Evolutionary conservation across 2,797 vertebrate species (phyloP).

Genomic region (Sebastes iracundus): DNA sequence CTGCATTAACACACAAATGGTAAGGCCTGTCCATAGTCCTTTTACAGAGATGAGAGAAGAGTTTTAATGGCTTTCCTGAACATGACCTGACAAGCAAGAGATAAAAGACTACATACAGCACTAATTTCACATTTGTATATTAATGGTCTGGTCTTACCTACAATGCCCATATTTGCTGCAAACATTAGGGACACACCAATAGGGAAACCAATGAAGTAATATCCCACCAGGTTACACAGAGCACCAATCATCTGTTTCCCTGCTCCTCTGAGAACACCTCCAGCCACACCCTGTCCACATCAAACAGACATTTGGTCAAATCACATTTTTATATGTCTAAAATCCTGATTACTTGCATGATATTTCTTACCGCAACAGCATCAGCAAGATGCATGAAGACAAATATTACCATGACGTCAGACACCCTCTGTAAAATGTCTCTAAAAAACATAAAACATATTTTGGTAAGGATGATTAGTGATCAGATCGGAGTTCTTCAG

Average conservation of each 20-base stretch:
- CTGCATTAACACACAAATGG: constrained; percentile 83
- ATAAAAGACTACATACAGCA: neutral
- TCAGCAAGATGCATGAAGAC: constrained; percentile 84
- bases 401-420: constrained; percentile 83
- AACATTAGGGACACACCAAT: constrained; percentile 91
- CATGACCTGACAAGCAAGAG: neutral
- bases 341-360: neutral
- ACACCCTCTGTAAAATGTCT: constrained; percentile 84
- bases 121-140: neutral
- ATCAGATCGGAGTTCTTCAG: too few relatives aligned
- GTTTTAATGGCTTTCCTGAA: neutral
- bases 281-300: constrained; percentile 79
- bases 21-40: constrained; percentile 92
- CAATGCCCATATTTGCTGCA: constrained; percentile 83
- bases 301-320: constrained; percentile 8
- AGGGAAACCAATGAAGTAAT: constrained; percentile 89
- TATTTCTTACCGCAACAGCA: constrained; percentile 82
- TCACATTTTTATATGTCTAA: neutral
- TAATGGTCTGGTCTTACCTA: constrained; percentile 77
- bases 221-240: constrained; percentile 86
- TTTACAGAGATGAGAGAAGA: neutral
- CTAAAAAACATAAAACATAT: constrained; percentile 64
- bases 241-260: constrained; percentile 91
- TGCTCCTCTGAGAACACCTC: constrained; percentile 89
- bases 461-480: neutral